A percentile compares a stretch with the other conserved stretches of the same genome.
These are phyloP conservation scores for Promerops cafer DNA, from an alignment of 2,113 vertebrate species.

Conservation along the genomic window DNA sequence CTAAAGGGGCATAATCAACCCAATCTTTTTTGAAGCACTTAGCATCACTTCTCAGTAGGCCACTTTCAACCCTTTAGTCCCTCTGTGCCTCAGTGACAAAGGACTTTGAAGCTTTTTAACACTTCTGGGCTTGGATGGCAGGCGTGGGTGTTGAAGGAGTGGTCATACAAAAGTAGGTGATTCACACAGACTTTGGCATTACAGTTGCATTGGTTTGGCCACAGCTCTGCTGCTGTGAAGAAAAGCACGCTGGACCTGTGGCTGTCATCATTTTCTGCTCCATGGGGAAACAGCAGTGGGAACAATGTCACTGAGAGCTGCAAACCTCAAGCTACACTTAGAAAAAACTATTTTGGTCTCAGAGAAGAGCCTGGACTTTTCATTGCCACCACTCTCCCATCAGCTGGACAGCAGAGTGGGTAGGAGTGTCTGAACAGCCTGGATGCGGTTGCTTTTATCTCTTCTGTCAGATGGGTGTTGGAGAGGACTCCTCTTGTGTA, in stretches of 20 bases:
- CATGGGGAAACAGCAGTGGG: neutral
- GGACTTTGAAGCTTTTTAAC: neutral
- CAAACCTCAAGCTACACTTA: neutral
- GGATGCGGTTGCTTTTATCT: neutral
- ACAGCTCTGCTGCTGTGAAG: neutral
- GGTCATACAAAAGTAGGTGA: neutral
- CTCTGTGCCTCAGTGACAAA: neutral
- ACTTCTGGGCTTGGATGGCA: neutral
- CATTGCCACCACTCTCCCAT: neutral
- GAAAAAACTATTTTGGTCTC: neutral
- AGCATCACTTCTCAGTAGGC: neutral
- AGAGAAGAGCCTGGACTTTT: neutral
- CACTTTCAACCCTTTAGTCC: neutral
- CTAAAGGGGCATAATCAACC: neutral
- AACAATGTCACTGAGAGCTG: neutral
- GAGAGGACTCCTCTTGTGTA: neutral
- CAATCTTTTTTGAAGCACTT: neutral
- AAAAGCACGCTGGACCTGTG: neutral
- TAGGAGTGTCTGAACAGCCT: neutral
- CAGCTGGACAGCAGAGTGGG: neutral
- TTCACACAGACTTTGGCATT: neutral
- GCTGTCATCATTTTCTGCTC: neutral
- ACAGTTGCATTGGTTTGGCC: neutral
- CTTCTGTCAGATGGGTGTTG: neutral
- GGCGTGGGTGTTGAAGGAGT: neutral